Evolutionary conservation across 2,888 invertebrate species (phyloP), one percentile per base, ranked within the genome.

Genomic region (Drosophila formosana): DNA sequence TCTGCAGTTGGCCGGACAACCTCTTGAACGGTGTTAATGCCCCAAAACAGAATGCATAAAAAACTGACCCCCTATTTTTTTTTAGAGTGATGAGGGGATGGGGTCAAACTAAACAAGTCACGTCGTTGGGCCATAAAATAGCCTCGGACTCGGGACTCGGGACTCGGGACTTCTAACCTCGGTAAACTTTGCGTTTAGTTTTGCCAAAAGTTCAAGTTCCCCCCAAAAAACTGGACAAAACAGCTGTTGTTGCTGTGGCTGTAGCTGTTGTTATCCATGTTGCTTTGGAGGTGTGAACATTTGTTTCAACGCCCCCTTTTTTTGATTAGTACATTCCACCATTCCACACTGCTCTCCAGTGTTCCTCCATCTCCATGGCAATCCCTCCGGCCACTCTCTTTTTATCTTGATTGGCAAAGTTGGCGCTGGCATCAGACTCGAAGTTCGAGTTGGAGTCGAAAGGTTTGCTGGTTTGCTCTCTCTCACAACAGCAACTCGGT

Each of bases 361-460:
- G 18, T 18, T 18, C 18, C 9, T 26, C 28, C 37, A 57, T 57
- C 56, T 37, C 6, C 53, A 28, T 11, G 4, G 43, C 50, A 39
- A 51, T 46, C 73, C 69, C 68, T 69, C 53, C 62, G 68, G 70
- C 70, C 62, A 60, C 62, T 60, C 68, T 56, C 55, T 34, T 70
- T 68, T 66, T 77, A 90, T 90, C 90, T 88, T 82, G 88, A 90
- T 88, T 88, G 85, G 82, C 75, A 80, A 83, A 90, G 80, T 90
- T 90, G 77, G 46, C 58, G 64, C 30, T 74, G 66, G 56, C 30
- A 37, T 13, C 39, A 41, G 39, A 41, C 6, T 41, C 39, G 7
- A 6, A 41, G 45, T 56, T 32, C 43, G 45, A 45, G 45, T 56
- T 25, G 55, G 43, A 32, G 55, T 55, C 32, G 45, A 55, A 55